Base-by-base conservation (phyloP, 1,140 invertebrate species). In the Diorhabda elongata region DNA sequence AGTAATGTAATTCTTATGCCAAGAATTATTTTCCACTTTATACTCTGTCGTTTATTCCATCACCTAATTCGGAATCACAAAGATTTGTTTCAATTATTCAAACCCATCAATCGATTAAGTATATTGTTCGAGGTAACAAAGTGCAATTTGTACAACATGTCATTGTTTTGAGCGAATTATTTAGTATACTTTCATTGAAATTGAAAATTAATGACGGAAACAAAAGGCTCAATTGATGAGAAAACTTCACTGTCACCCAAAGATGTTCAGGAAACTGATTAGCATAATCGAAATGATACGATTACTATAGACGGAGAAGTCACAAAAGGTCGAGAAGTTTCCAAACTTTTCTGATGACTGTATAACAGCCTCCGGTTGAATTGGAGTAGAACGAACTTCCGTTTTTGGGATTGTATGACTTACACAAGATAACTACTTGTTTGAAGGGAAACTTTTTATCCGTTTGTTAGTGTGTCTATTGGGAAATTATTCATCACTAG, bases 301-400 rank as follows among this genome's bases (percentile, higher is more conserved):
- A 70, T 71, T 69, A 72, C 71, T 72, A 72, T 57, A 64, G 66
- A 68, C 70, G 62, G 67, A 64, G 66, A 74, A 72, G 70, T 72
- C 73, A 72, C 68, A 63, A 61, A 69, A 66, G 57, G 69, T 67
- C 68, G 67, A 52, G 52, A 67, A 70, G 71, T 72, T 74, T 74
- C 67, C 69, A 70, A 74, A 74, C 69, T 72, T 74, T 64, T 43
- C 71, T 73, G 74, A 73, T 74, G 72, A 73, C 69, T 73, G 64
- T 75, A 75, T 73, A 75, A 75, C 74, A 75, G 74, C 74, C 71
- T 72, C 65, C 68, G 72, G 68, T 61, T 73, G 72, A 75, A 75
- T 73, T 68, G 72, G 70, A 70, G 69, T 75, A 70, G 73, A 73
- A 75, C 70, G 72, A 69, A 66, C 45, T 69, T 61, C 65, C 66